Base-by-base conservation (phyloP, 2,888 invertebrate genomes). In the Monoplex corrugatus region DNA sequence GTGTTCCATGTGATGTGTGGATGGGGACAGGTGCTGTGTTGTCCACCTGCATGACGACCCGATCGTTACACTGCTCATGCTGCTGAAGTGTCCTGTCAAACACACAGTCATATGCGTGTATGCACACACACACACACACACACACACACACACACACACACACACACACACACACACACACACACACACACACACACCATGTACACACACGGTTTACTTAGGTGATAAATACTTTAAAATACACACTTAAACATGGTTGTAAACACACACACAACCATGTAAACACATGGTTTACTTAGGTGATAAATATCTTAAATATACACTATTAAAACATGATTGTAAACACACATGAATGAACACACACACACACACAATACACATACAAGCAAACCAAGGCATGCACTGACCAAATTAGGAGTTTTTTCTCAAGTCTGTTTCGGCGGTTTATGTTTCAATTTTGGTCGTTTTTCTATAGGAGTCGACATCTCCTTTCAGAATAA, bases 21-120 rank as follows among this genome's bases (percentile, higher is more conserved):
- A 92, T 19, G 91, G 87, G 1, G 85, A 57, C 80, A 91, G 90
- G 88, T 93, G 94, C 87, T 93, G 92, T 13, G 94, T 90, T 0
- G 93, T 93, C 88, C 93, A 44, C 16, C 89, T 89, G 85, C 94
- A 94, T 57, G 87, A n/a, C 16, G 93, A 91, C 89, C 93, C 93
- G 28, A 94, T 89, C 3, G 93, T 94, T 45, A 93, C 90, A 82
- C 92, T 92, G 44, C 13, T 32, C 88, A 88, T 88, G 28, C 43
- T 38, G 72, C 19, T 38, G 63, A 88, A 88, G 57, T 35, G 23
- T 0, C 87, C 87, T 87, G 78, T 10, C 2, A 63, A 16, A 32
- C 32, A 35, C 72, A 32, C 72, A 35, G 32, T 32, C 35, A 63
- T 28, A 63, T 28, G 28, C 63, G 28, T 28, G 28, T 28, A 63